A percentile compares a stretch with the other conserved stretches of the same genome.
Evolutionary conservation across 2,113 vertebrate species (phyloP).

Genomic region (Clupea harengus): DNA sequence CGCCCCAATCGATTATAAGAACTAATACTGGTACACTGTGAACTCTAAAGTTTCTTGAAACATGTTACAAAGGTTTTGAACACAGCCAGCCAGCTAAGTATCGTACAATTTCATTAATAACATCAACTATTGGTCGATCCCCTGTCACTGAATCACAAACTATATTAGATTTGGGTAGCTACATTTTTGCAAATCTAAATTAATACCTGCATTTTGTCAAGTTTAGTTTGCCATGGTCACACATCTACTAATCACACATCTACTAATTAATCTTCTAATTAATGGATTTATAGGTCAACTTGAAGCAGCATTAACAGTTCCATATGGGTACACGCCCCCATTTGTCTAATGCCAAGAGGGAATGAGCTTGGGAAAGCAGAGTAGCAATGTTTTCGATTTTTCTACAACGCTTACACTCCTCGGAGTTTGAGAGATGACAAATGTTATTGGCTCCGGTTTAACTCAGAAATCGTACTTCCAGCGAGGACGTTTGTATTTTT

Average conservation of each 20-base stretch:
- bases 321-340: constrained; percentile 69
- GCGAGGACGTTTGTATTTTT: background rate
- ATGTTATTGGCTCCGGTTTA: background rate
- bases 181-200: background rate
- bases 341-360: constrained; percentile 22
- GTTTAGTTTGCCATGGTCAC: no score
- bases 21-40: background rate
- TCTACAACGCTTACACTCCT: background rate
- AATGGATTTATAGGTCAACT: constrained; percentile 18
- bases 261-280: no score
- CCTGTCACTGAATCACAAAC: background rate
- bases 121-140: background rate
- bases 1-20: background rate
- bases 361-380: background rate
- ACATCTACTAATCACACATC: background rate
- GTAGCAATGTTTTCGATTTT: background rate
- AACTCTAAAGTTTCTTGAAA: background rate
- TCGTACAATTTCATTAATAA: background rate
- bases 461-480: background rate
- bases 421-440: background rate
- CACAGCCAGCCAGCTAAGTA: background rate
- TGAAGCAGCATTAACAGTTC: constrained; percentile 35
- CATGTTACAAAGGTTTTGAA: background rate
- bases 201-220: background rate
- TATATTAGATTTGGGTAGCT: background rate